Evolutionary conservation across 2,113 vertebrate species (phyloP).

Genomic region (Perognathus longimembris): DNA sequence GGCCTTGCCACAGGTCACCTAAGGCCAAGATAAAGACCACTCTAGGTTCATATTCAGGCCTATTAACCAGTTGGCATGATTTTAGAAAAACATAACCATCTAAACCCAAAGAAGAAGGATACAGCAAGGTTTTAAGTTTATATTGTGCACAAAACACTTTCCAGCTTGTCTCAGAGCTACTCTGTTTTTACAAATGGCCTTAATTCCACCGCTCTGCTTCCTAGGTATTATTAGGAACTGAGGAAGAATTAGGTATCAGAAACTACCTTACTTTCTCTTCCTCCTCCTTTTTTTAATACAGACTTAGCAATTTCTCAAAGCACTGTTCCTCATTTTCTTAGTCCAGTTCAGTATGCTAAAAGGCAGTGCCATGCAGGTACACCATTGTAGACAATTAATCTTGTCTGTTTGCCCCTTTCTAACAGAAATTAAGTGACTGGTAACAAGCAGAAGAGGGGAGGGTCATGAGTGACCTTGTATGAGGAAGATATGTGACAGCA

Average conservation of each 20-base stretch:
- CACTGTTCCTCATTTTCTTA: neutral
- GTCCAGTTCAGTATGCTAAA: neutral
- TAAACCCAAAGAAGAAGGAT: neutral
- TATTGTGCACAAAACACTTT: constrained; percentile 23
- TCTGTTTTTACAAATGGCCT: constrained; percentile 54
- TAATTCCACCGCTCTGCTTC: neutral
- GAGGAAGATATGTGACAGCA: neutral
- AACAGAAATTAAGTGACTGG: constrained; percentile 26
- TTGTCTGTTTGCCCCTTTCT: constrained; percentile 8
- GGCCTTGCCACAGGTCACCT: neutral
- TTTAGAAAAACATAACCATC: neutral
- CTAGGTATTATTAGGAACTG: neutral
- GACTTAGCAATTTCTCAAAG: neutral
- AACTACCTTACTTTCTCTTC: neutral
- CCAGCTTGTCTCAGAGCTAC: neutral
- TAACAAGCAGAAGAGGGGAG: neutral
- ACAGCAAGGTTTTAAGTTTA: constrained; percentile 26
- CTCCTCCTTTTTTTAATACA: neutral
- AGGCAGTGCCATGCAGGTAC: neutral
- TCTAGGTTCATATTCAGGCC: constrained; percentile 1
- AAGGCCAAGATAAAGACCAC: neutral
- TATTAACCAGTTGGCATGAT: neutral
- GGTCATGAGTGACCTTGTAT: neutral
- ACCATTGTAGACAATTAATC: neutral
- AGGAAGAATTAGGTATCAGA: constrained; percentile 26